Base-by-base conservation (phyloP, 2,888 invertebrate genomes). In the Ophioninae sp. region DNA sequence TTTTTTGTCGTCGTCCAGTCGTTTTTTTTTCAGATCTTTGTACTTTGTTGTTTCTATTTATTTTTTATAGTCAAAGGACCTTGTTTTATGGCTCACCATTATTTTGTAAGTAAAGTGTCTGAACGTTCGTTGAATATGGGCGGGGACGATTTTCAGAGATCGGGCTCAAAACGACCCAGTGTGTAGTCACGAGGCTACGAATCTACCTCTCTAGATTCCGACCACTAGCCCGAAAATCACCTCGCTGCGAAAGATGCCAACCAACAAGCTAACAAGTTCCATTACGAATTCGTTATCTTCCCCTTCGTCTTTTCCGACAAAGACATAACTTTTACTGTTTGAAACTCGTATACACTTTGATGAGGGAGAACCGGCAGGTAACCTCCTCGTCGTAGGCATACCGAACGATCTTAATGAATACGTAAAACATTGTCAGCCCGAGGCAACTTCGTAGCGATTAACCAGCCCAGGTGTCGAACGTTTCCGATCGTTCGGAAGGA, bases 371-470 rank as follows among this genome's bases (percentile, higher is more conserved):
- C 17, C 13, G 5, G 39, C 13, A 21, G 41, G 23, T 23, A 61
- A 61, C 61, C 17, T 13, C 44, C 17, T 62, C 41, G 30, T 65
- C 37, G 56, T 83, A 65, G 50, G 64, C 69, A 39, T 57, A 74
- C 41, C 76, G 77, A 84, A 82, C 67, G 83, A 85, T 88, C 89
- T 88, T 92, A 91, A 92, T 92, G 88, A 87, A 85, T 87, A 90
- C 89, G 88, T 88, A 91, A 92, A 92, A 92, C 92, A 91, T 92
- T 92, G 91, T 91, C 92, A 92, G 89, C 88, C 88, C 83, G 81
- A 20, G 44, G 78, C 17, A 73, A 62, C 68, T 44, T 37, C 65
- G 20, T 59, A 65, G 67, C 61, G 44, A 37, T 61, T 37, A 73
- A 61, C 79, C 72, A 77, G n/a, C 57, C 75, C 75, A 83, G 77